phyloP scores from a whole-genome alignment of 2,888 invertebrate species.

The Microctonus brassicae region DNA sequence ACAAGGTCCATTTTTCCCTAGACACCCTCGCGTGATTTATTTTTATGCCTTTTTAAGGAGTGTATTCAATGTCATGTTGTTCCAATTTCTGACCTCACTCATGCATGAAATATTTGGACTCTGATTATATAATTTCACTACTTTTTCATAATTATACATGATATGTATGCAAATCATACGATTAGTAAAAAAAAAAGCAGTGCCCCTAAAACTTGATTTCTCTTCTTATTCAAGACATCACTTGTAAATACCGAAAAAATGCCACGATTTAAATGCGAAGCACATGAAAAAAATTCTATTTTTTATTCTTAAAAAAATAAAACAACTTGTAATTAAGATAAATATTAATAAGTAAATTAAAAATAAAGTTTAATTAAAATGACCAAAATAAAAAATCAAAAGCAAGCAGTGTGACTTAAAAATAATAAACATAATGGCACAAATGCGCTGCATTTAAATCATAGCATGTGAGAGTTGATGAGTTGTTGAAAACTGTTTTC shows the following conservation, averaged over 20 bases:
- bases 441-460: conserved; percentile 45
- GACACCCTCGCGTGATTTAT: not conserved
- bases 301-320: not conserved
- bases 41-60: not conserved
- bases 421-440: not conserved
- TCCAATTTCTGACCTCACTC: conserved; percentile 36
- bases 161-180: conserved; percentile 52
- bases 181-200: conserved; percentile 58
- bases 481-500: not conserved
- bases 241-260: conserved; percentile 13
- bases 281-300: conserved; percentile 25
- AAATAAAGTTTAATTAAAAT: not conserved
- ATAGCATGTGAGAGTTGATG: conserved; percentile 21
- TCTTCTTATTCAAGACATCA: conserved; percentile 47
- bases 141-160: conserved; percentile 42
- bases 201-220: conserved; percentile 51
- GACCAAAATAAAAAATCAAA: not conserved
- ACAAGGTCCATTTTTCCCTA: not conserved
- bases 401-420: not conserved
- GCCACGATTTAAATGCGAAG: conserved; percentile 51
- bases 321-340: not conserved
- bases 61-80: not conserved
- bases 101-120: conserved; percentile 47
- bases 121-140: conserved; percentile 22
- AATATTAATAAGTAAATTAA: not conserved